Percentiles rank a stretch among this genome's conserved stretches.
These are phyloP conservation scores for Sphenodon punctatus DNA, from an alignment of 2,797 vertebrate genomes.

Conservation along the genomic window DNA sequence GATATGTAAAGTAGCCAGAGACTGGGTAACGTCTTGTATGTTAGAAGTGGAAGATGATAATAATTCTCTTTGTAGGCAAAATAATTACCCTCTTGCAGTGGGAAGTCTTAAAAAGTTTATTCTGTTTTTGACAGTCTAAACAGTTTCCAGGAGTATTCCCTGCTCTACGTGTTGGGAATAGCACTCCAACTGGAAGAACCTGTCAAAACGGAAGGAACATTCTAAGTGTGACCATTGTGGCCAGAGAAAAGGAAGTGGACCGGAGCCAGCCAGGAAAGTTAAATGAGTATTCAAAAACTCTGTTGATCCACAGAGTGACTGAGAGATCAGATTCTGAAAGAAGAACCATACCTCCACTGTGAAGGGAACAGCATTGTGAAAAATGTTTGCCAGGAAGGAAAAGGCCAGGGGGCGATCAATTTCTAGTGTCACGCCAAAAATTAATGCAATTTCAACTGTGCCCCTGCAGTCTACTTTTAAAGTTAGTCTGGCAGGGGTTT, in stretches of 20 bases:
- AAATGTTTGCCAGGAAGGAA: neutral
- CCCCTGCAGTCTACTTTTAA: neutral
- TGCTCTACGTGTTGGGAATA: neutral
- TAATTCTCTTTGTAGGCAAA: neutral
- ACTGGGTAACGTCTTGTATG: neutral
- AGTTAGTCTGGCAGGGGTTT: neutral
- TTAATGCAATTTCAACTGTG: neutral
- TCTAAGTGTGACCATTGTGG: neutral
- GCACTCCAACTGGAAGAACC: neutral
- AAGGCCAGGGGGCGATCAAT: neutral
- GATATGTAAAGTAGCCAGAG: neutral
- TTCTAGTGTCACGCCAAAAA: neutral
- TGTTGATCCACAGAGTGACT: neutral
- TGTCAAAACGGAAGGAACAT: neutral
- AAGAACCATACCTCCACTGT: neutral
- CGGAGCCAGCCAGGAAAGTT: neutral
- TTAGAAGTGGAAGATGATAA: neutral
- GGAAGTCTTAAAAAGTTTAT: neutral
- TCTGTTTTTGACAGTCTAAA: neutral
- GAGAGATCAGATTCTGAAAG: neutral
- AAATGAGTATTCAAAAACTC: neutral
- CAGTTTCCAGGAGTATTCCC: neutral
- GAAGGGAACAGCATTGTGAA: neutral
- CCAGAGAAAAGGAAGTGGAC: neutral
- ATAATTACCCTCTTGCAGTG: neutral